These are phyloP conservation scores for Elmis aenea DNA, from an alignment of 2,888 invertebrate genomes.

Conservation along the genomic window DNA sequence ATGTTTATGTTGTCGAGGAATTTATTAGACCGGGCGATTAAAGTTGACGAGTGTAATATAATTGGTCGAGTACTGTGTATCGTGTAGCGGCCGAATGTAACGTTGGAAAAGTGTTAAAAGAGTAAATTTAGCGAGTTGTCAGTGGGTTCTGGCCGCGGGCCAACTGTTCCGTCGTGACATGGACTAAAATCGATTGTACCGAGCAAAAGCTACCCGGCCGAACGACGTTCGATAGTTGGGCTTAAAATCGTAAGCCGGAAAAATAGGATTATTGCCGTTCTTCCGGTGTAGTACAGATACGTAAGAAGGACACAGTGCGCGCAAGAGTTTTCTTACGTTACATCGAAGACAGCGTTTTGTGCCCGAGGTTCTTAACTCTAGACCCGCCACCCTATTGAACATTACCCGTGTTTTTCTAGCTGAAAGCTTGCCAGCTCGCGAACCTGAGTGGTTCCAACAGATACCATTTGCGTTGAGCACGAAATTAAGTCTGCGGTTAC, in stretches of 20 bases:
- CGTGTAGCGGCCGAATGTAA: too few species aligned
- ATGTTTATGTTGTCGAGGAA: too few species aligned
- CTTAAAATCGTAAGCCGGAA: conserved; percentile 27
- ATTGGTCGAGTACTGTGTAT: too few species aligned
- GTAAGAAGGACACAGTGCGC: conserved; percentile 12
- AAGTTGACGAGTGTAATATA: too few species aligned
- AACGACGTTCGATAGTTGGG: conserved; percentile 17
- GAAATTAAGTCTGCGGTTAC: conserved; percentile 19
- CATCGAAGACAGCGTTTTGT: conserved; percentile 15
- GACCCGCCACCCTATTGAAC: conserved; percentile 17
- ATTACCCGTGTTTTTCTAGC: conserved; percentile 21
- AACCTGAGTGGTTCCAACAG: conserved; percentile 18
- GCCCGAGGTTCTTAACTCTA: conserved; percentile 13
- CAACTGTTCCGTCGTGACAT: conserved; percentile 20
- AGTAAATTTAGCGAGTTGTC: conserved; percentile 17
- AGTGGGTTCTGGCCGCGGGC: conserved; percentile 20
- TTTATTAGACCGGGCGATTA: too few species aligned
- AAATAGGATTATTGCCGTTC: conserved; percentile 27
- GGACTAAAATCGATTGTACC: conserved; percentile 20
- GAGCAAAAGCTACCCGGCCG: conserved; percentile 25
- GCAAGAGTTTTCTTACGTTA: conserved; percentile 15
- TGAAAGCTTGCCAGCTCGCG: conserved; percentile 20
- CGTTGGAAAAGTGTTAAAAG: conserved; percentile 19
- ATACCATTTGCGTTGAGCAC: conserved; percentile 7
- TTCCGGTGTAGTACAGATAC: conserved; percentile 13